phyloP scores from a whole-genome alignment of 2,113 vertebrate genomes.

The Protobothrops flavoviridis region DNA sequence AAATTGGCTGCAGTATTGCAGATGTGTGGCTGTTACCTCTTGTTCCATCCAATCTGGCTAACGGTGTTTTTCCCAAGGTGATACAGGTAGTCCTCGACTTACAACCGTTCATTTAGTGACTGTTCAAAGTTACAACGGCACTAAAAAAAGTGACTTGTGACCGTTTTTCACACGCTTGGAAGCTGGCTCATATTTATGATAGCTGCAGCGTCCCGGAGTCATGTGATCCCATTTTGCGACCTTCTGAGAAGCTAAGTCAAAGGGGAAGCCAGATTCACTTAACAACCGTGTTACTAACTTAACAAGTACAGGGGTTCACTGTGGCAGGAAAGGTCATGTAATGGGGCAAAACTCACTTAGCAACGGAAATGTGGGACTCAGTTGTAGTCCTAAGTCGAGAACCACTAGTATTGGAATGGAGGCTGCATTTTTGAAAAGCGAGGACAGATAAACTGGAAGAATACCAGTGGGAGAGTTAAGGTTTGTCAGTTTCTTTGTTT shows the following conservation, averaged over 20 bases:
- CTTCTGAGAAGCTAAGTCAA: too few species aligned
- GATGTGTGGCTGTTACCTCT: rapidly evolving
- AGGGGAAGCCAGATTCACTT: too few species aligned
- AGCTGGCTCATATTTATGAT: too few species aligned
- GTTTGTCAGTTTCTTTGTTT: neutral
- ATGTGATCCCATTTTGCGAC: too few species aligned
- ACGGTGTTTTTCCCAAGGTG: neutral
- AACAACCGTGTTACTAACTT: neutral
- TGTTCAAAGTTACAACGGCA: neutral
- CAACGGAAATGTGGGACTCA: neutral
- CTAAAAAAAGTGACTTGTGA: neutral
- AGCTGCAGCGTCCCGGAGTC: too few species aligned
- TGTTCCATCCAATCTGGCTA: neutral
- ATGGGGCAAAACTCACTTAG: neutral
- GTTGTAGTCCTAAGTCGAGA: neutral
- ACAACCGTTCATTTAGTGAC: neutral
- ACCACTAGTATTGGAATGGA: neutral
- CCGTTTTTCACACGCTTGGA: too few species aligned
- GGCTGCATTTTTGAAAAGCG: neutral
- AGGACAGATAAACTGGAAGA: neutral
- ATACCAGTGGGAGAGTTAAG: neutral
- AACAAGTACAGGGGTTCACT: neutral
- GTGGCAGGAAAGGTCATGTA: neutral
- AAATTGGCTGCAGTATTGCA: too few species aligned
- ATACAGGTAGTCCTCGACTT: neutral